Conservation (phyloP, 2,113 vertebrate genomes). For the Elephantulus edwardii region DNA sequence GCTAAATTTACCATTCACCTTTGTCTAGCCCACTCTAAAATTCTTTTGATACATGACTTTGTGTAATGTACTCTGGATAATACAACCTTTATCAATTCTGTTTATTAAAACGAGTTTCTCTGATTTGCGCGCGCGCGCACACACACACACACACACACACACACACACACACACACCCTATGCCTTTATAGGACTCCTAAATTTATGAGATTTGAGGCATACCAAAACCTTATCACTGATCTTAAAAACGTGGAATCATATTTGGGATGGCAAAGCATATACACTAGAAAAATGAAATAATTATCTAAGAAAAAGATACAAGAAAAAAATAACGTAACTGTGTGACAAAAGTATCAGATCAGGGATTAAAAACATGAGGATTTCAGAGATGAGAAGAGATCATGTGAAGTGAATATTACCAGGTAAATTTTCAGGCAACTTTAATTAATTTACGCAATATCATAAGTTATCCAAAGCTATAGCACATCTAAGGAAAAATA, state of each 20-base stretch:
- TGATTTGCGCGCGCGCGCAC: background rate
- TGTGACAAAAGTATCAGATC: background rate
- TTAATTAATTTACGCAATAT: background rate
- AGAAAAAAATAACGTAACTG: background rate
- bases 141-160: too few species aligned
- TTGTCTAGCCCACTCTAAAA: background rate
- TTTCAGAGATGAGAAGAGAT: background rate
- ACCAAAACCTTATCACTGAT: background rate
- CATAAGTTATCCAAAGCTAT: background rate
- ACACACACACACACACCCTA: background rate
- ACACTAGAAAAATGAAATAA: background rate
- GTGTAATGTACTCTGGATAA: background rate
- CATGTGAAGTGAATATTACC: background rate
- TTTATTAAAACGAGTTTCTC: background rate
- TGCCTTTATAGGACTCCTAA: background rate
- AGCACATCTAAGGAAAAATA: background rate
- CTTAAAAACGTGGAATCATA: background rate
- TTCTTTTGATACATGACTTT: background rate
- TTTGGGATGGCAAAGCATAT: background rate
- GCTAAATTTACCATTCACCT: background rate
- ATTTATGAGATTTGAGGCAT: background rate
- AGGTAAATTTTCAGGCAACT: background rate
- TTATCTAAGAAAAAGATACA: background rate
- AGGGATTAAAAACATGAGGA: background rate
- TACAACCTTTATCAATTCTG: background rate